These are phyloP conservation scores for Coptodon rendalli DNA, from an alignment of 2,113 vertebrate species.

Conservation along the genomic window DNA sequence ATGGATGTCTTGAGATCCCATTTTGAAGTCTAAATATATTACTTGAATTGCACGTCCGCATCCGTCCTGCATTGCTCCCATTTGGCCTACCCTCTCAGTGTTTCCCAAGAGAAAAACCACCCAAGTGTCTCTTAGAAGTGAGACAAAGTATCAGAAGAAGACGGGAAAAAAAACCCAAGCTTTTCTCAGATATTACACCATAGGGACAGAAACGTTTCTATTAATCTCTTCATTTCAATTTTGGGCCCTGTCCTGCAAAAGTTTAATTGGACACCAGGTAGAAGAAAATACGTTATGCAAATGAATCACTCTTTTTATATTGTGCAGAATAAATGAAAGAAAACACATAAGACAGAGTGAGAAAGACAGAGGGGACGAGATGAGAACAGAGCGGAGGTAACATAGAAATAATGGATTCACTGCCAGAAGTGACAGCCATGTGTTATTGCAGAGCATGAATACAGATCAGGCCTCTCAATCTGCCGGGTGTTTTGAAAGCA, in stretches of 20 bases:
- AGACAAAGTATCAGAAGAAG: neutral
- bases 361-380: neutral
- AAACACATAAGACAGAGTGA: neutral
- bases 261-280: constrained; percentile 33
- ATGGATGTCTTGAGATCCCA: constrained; percentile 42
- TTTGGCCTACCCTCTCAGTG: constrained; percentile 25
- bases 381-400: constrained; percentile 20
- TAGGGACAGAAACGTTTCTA: neutral
- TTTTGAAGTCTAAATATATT: constrained; percentile 59
- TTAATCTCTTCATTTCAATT: constrained; percentile 28
- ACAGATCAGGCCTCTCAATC: constrained; percentile 44
- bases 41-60: constrained; percentile 15
- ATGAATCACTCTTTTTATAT: constrained; percentile 11
- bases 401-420: constrained; percentile 43
- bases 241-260: neutral
- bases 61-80: neutral
- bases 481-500: constrained; percentile 43
- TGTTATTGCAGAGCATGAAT: constrained; percentile 41
- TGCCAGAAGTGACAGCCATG: constrained; percentile 43
- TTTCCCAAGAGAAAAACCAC: constrained; percentile 21
- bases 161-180: neutral
- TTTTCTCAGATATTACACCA: constrained; percentile 3
- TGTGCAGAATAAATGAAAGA: constrained; percentile 28
- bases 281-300: constrained; percentile 24
- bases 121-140: neutral